A percentile compares a stretch with the other conserved stretches of the same genome.
phyloP scores from a whole-genome alignment of 2,888 invertebrate genomes.

The Drosophila gaucha region DNA sequence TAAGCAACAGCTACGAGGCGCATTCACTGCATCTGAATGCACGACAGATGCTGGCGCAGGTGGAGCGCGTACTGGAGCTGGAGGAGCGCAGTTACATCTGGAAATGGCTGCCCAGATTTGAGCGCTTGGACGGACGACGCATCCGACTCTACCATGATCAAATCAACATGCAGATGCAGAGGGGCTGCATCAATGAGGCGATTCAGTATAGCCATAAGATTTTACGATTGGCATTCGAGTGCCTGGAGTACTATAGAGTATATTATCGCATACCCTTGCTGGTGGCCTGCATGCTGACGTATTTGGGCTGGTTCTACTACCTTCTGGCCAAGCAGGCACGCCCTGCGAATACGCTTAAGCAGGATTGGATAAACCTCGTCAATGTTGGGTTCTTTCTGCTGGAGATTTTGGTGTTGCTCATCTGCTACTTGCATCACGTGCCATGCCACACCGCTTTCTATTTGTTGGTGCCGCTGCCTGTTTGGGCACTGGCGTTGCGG shows the following conservation, averaged over 20 bases:
- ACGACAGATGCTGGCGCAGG: constrained; percentile 90
- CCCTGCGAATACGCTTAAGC: constrained; percentile 19
- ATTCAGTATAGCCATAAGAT: constrained; percentile 86
- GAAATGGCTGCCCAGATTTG: constrained; percentile 55
- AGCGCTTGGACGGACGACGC: constrained; percentile 38
- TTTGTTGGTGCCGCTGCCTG: constrained; percentile 87
- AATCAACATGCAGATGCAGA: constrained; percentile 20
- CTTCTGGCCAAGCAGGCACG: constrained; percentile 81
- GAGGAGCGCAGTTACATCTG: constrained; percentile 72
- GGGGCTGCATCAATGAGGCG: constrained; percentile 40
- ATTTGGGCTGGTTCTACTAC: constrained; percentile 89
- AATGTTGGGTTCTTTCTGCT: constrained; percentile 5
- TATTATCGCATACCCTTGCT: constrained; percentile 92
- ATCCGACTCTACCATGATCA: constrained; percentile 39
- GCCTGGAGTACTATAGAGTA: constrained; percentile 92
- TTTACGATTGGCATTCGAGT: constrained; percentile 88
- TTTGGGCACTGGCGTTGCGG: constrained; percentile 66
- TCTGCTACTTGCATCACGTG: constrained; percentile 87
- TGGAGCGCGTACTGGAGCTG: constrained; percentile 54
- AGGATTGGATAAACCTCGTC: constrained; percentile 3
- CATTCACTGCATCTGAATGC: constrained; percentile 90
- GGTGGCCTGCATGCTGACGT: constrained; percentile 87
- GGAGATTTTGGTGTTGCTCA: constrained; percentile 23
- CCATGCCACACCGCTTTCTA: constrained; percentile 88
- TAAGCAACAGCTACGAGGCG: constrained; percentile 83